Evolutionary conservation across 2,797 vertebrate species (phyloP), one percentile per base, ranked within the genome.

Genomic region (Cephalopachus bancanus): DNA sequence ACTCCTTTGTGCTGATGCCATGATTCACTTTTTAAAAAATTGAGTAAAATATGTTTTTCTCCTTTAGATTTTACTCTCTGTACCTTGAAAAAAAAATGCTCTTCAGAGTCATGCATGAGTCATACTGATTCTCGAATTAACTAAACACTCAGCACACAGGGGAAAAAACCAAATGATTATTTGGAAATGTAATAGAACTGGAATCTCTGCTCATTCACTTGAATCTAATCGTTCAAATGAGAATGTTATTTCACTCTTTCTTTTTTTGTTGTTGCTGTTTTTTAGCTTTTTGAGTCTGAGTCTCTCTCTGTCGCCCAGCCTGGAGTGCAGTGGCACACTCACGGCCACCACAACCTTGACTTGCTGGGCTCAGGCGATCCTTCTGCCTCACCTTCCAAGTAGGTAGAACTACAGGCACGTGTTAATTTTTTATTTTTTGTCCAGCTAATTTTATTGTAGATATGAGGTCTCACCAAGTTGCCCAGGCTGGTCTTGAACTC

Each of bases 101-200:
- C 86, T 55, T 64, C 26, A 55, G 79, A 94, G 55, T 30, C 79
- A 75, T 0, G 0, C 37, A 57, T 93, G 71, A 95, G 51, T 95
- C 89, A 95, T 4, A 60, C 11, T 37, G 86, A 89, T 84, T 88
- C 44, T 96, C 65, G 10, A 93, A 67, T 93, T 92, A 80, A 83
- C 15, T 15, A 67, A 95, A 79, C 51, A 57, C 26, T 89, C 10
- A 57, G 51, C 10, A 37, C 53, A 72, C 15, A 30, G n/a, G 30
- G 7, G 28, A 11, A 71, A 71, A 80, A 94, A 11, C 10, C 55
- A 81, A 80, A 78, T 53, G 24, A 26, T 69, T 84, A 76, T 28
- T 59, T 91, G 74, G 93, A 95, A 91, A 76, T 64, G 19, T 24
- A 89, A 94, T 55, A 7, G 14, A 86, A 69, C 83, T 30, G 93